These are phyloP conservation scores for Hesperia comma DNA, from an alignment of 2,888 invertebrate genomes.

Conservation along the genomic window DNA sequence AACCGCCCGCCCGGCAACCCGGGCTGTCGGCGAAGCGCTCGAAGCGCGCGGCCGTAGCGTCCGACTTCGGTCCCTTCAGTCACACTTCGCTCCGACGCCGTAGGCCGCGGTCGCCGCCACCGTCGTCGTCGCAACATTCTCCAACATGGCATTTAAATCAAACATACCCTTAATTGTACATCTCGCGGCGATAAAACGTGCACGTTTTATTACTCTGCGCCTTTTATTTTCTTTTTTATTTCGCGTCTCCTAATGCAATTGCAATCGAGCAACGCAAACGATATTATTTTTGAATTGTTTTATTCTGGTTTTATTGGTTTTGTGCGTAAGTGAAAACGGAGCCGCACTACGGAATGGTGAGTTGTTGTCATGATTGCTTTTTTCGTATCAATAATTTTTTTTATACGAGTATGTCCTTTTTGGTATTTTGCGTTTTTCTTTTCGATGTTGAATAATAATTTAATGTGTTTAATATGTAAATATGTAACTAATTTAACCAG, in stretches of 20 bases:
- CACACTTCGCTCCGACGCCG: constrained; percentile 60
- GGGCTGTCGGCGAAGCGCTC: constrained; percentile 53
- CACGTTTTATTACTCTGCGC: constrained; percentile 68
- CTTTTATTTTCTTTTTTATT: constrained; percentile 77
- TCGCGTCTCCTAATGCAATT: constrained; percentile 77
- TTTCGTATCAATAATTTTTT: constrained; percentile 9
- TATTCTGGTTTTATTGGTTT: constrained; percentile 69
- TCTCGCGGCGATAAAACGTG: constrained; percentile 71
- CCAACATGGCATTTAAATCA: constrained; percentile 57
- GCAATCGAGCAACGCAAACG: constrained; percentile 74
- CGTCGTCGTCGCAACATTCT: constrained; percentile 44
- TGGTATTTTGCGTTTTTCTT: neutral
- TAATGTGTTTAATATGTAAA: too few relatives aligned
- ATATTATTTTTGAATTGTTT: constrained; percentile 66
- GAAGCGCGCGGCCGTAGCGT: constrained; percentile 44
- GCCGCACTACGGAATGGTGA: constrained; percentile 64
- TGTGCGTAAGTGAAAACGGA: constrained; percentile 72
- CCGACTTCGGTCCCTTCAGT: constrained; percentile 41
- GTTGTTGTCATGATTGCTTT: constrained; percentile 50
- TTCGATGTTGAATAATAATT: neutral
- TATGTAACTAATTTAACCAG: too few relatives aligned
- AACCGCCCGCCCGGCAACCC: constrained; percentile 61
- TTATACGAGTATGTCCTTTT: neutral
- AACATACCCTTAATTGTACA: constrained; percentile 77
- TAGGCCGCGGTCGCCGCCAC: constrained; percentile 53